Conservation (phyloP, 2,113 vertebrate genomes). For the Trochalopteron elliotii region DNA sequence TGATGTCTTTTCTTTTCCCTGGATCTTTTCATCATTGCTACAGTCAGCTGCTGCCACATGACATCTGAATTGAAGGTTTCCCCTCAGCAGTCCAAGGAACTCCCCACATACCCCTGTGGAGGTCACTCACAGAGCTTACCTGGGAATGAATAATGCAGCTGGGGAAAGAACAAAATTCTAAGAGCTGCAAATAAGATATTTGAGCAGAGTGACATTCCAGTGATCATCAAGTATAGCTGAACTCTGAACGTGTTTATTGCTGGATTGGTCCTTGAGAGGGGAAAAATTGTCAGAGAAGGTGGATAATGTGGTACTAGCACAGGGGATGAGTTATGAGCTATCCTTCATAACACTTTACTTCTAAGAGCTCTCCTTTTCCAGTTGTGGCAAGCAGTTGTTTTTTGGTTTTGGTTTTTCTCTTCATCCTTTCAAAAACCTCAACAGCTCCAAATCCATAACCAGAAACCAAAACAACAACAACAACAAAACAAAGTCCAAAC, state of each 20-base stretch:
- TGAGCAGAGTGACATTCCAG: neutral
- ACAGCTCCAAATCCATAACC: neutral
- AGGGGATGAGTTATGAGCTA: neutral
- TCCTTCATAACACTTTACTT: neutral
- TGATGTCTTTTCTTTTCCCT: neutral
- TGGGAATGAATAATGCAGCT: neutral
- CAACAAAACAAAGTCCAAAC: neutral
- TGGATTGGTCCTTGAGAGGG: neutral
- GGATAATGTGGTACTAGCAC: neutral
- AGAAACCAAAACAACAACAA: neutral
- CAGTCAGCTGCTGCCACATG: neutral
- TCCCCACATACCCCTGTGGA: neutral
- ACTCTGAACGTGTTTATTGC: neutral
- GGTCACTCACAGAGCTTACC: neutral
- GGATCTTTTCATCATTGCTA: neutral
- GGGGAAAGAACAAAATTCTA: neutral
- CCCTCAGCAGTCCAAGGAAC: neutral
- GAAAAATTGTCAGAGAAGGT: neutral
- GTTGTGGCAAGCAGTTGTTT: neutral
- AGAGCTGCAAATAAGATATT: neutral
- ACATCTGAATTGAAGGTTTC: neutral
- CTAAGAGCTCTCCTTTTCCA: neutral
- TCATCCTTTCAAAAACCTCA: neutral
- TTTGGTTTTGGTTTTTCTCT: rapidly evolving
- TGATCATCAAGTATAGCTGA: neutral